These are phyloP conservation scores for Liopterus haemorrhoidalis DNA, from an alignment of 2,888 invertebrate genomes.

Conservation along the genomic window DNA sequence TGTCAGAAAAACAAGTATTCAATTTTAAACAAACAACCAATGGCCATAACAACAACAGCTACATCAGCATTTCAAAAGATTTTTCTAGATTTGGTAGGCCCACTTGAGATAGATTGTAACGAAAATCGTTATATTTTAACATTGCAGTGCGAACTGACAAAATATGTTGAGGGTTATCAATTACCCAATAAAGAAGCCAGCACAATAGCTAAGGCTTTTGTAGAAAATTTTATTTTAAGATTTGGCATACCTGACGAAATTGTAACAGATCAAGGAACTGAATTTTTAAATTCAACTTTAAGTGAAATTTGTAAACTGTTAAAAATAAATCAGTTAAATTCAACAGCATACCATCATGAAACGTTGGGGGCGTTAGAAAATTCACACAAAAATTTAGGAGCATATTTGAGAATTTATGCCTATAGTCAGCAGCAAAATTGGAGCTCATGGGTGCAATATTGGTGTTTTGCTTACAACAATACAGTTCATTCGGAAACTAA, in stretches of 20 bases:
- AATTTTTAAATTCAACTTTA: conserved; percentile 21
- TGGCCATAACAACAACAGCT: conserved; percentile 27
- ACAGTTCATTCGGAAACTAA: conserved; percentile 29
- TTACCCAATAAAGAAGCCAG: conserved; percentile 22
- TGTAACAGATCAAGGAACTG: conserved; percentile 25
- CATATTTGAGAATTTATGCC: conserved; percentile 24
- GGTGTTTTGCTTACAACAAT: conserved; percentile 31
- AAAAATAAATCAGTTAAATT: conserved; percentile 20
- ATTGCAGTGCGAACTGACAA: conserved; percentile 24
- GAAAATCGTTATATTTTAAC: conserved; percentile 23
- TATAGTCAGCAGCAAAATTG: conserved; percentile 14
- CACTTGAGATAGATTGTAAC: conserved; percentile 3
- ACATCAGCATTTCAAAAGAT: conserved; percentile 25
- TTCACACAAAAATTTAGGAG: conserved; percentile 27
- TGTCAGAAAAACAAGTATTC: conserved; percentile 28
- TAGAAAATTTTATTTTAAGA: conserved; percentile 27
- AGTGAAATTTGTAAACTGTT: conserved; percentile 21
- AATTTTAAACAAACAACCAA: conserved; percentile 19
- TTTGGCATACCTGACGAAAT: conserved; percentile 25
- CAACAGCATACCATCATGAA: conserved; percentile 23
- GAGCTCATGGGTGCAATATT: conserved; percentile 29
- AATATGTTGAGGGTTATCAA: conserved; percentile 20
- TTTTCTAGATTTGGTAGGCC: conserved; percentile 25
- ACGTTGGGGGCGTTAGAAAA: conserved; percentile 26
- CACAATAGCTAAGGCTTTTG: conserved; percentile 20